Percentiles rank a stretch among this genome's conserved stretches.
These are phyloP conservation scores for Formica selysi DNA, from an alignment of 1,140 invertebrate genomes.

Conservation along the genomic window DNA sequence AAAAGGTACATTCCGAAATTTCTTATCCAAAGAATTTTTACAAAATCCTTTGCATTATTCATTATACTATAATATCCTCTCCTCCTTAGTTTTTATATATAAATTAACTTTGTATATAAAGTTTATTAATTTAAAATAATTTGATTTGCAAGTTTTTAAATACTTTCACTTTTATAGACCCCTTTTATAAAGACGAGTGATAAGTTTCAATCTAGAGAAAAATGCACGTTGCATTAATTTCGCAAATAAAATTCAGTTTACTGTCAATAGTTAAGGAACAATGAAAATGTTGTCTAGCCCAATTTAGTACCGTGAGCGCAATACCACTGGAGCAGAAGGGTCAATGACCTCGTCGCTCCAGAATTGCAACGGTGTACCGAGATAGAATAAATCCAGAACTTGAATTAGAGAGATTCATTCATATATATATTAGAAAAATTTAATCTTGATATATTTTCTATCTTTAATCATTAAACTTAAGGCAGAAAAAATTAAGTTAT, in stretches of 20 bases:
- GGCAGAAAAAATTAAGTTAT: too few species aligned
- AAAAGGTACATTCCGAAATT: too few species aligned
- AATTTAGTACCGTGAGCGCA: slow-evolving; percentile 16
- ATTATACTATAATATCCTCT: background rate
- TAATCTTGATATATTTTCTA: too few species aligned
- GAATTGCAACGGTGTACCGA: background rate
- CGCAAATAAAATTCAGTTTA: slow-evolving; percentile 6
- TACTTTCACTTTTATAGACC: background rate
- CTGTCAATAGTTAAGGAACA: slow-evolving; percentile 17
- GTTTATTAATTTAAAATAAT: background rate
- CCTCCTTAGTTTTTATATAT: background rate
- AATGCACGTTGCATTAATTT: background rate
- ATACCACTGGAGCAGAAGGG: background rate
- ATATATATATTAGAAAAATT: too few species aligned
- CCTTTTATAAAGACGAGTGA: background rate
- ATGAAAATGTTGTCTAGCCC: background rate
- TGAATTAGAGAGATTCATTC: background rate
- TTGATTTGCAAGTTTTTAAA: background rate
- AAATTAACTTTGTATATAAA: background rate
- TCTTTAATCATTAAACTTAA: too few species aligned
- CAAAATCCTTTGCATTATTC: background rate
- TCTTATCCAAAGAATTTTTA: background rate
- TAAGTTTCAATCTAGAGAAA: too few species aligned
- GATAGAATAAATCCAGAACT: slow-evolving; percentile 13
- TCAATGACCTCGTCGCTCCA: slow-evolving; percentile 28